Evolutionary conservation across 2,888 invertebrate species (phyloP).

Genomic region (Amphiduros pacificus): DNA sequence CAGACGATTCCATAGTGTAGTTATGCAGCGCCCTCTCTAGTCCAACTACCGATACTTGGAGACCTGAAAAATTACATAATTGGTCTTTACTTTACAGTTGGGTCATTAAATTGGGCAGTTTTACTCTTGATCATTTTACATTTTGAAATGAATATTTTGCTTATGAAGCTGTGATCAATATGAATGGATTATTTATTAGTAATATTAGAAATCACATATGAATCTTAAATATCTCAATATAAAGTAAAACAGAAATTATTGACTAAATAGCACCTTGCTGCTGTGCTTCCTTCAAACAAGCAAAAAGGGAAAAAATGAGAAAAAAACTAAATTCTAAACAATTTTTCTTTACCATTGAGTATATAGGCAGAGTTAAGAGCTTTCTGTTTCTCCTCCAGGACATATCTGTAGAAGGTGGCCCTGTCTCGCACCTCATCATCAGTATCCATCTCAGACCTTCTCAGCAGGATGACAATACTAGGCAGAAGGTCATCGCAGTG

Average conservation of each 20-base stretch:
- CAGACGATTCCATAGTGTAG: slow-evolving; percentile 74
- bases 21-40: slow-evolving; percentile 85
- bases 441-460: slow-evolving; percentile 75
- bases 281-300: too few relatives aligned
- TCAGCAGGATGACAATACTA: slow-evolving; percentile 74
- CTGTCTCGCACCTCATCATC: slow-evolving; percentile 99
- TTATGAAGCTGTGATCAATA: too few relatives aligned
- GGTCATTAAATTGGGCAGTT: too few relatives aligned
- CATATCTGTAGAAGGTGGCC: slow-evolving; percentile 91
- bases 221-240: too few relatives aligned
- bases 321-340: too few relatives aligned
- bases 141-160: too few relatives aligned
- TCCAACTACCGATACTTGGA: slow-evolving; percentile 77
- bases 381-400: slow-evolving; percentile 66
- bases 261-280: too few relatives aligned
- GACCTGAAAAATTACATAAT: slow-evolving; percentile 35
- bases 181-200: too few relatives aligned
- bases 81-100: background rate
- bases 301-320: too few relatives aligned
- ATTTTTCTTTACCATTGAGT: slow-evolving; percentile 52
- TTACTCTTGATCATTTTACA: too few relatives aligned
- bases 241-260: too few relatives aligned
- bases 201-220: too few relatives aligned
- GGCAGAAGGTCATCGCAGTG: slow-evolving; percentile 84
- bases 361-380: slow-evolving; percentile 58